Base-by-base conservation (phyloP, 1,140 invertebrate genomes). In the Anoplophora glabripennis region DNA sequence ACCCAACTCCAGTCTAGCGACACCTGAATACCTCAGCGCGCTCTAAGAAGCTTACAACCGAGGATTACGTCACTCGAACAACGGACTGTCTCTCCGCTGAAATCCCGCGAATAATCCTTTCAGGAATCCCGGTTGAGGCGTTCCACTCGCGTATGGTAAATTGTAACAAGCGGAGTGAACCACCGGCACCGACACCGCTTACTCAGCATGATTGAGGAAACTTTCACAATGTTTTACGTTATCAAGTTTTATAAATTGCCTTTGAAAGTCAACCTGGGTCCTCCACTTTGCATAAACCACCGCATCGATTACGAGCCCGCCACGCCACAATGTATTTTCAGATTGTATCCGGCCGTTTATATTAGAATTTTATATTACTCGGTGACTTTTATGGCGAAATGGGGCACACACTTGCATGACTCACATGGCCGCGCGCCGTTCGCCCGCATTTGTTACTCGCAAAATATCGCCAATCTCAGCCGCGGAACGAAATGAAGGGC, bases 171-270 rank as follows among this genome's bases (percentile, higher is more conserved):
- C 21, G 5, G 21, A 28, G 21, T 28, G 21, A 28, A 28, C 21
- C 53, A 61, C 38, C 18, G 37, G 49, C 44, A 14, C 18, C 9
- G n/a, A 44, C 15, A 17, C 37, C 44, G 57, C 52, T 58, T 46
- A 63, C 61, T 66, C 57, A 60, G 61, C 64, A 64, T 66, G 66
- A 68, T 66, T 63, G 66, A 63, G 56, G 61, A 66, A 68, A 68
- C 57, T 68, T 69, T 69, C 64, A 64, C 69, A 64, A 69, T 67
- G 66, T 68, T 68, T 65, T 62, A 61, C 61, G 67, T 69, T 69
- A 69, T 71, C 69, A 66, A 71, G 60, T 71, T 71, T 71, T 71
- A 71, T 71, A 71, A 71, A 71, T 71, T 71, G 65, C 60, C 59
- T 66, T 62, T 65, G 63, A 66, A 69, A 70, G 66, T 70, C 68